phyloP scores from a whole-genome alignment of 2,888 invertebrate species.

The Ectobius pallidus region DNA sequence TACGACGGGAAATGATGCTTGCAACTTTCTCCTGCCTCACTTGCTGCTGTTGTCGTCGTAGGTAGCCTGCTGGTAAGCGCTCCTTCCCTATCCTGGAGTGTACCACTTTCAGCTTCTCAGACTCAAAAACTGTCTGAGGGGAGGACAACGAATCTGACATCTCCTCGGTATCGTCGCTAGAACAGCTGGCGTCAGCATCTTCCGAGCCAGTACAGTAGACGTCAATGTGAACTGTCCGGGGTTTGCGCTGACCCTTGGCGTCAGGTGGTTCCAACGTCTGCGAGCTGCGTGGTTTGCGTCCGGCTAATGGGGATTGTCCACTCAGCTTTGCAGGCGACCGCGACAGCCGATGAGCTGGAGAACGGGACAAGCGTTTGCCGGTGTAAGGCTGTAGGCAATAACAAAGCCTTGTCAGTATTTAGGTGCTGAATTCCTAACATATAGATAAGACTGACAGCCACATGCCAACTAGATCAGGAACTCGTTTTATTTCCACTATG shows the following conservation, averaged over 20 bases:
- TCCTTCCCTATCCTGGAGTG: slow-evolving; percentile 60
- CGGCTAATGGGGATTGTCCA: slow-evolving; percentile 47
- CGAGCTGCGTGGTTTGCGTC: slow-evolving; percentile 48
- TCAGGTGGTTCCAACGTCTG: slow-evolving; percentile 34
- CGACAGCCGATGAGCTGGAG: slow-evolving; percentile 43
- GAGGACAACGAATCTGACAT: slow-evolving; percentile 56
- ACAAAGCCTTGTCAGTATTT: not conserved
- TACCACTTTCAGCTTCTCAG: slow-evolving; percentile 63
- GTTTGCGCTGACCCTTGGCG: slow-evolving; percentile 54
- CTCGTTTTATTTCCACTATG: too few species aligned
- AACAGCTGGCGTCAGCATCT: slow-evolving; percentile 52
- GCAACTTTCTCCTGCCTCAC: not conserved
- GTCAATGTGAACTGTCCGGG: slow-evolving; percentile 74
- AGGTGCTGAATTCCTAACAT: not conserved
- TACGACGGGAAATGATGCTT: not conserved
- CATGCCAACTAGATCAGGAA: too few species aligned
- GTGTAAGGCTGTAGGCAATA: slow-evolving; percentile 2
- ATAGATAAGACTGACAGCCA: not conserved
- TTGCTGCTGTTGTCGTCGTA: slow-evolving; percentile 11
- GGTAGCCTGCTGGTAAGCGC: slow-evolving; percentile 56
- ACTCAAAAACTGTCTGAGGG: slow-evolving; percentile 69
- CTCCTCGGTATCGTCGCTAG: slow-evolving; percentile 49
- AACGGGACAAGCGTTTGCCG: slow-evolving; percentile 28
- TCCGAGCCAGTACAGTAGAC: slow-evolving; percentile 75
- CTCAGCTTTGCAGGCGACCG: slow-evolving; percentile 49